These are phyloP conservation scores for Lepetodrilus schrolli DNA, from an alignment of 2,888 invertebrate genomes.

Conservation along the genomic window DNA sequence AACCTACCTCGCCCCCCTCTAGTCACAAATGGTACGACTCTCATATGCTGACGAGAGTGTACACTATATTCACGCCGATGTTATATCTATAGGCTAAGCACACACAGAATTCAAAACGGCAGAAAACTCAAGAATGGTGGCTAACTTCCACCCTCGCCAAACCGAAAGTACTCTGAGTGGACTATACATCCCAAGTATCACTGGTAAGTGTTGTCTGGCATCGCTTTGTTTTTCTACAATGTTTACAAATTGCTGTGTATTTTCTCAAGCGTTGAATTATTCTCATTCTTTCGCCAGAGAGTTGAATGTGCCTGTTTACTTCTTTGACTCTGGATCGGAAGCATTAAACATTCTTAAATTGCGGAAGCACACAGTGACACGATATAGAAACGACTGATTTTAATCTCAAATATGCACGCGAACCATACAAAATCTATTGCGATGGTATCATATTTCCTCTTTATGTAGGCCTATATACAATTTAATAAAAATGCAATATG, in stretches of 20 bases:
- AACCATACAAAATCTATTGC: no score
- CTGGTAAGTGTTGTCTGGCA: conserved; percentile 42
- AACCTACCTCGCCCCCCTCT: conserved; percentile 32
- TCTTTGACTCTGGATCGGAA: no score
- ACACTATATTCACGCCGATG: neutral
- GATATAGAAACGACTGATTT: no score
- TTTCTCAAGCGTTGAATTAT: no score
- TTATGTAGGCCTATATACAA: no score
- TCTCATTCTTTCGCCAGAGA: conserved; percentile 24
- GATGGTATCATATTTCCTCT: no score
- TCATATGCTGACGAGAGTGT: neutral
- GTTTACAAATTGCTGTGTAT: conserved; percentile 26
- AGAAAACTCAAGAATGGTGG: conserved; percentile 39
- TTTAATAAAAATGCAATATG: no score
- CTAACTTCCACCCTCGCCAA: conserved; percentile 42
- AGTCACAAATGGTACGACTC: conserved; percentile 31
- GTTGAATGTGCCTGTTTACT: no score
- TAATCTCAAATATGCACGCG: no score
- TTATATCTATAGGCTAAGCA: neutral
- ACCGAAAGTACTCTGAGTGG: conserved; percentile 51
- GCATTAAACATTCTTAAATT: no score
- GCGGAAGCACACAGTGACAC: no score
- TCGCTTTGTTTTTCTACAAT: conserved; percentile 4
- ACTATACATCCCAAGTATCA: conserved; percentile 52
- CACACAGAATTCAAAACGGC: conserved; percentile 38